Percentiles rank a stretch among this genome's conserved stretches.
Evolutionary conservation across 2,888 invertebrate genomes (phyloP).

Genomic region (Phaedon cochleariae): DNA sequence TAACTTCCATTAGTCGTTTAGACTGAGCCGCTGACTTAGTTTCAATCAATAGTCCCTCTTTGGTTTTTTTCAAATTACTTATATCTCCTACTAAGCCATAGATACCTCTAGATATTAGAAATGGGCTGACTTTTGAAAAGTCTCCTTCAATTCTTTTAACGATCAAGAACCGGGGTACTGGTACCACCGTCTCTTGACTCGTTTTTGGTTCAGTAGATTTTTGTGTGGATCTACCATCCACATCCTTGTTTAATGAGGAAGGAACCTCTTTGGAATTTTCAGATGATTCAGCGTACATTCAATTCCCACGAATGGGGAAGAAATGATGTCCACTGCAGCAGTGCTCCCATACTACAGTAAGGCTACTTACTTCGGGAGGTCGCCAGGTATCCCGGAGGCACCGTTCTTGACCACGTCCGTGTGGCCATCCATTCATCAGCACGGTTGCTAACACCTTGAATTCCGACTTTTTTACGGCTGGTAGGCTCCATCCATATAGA

Average conservation of each 20-base stretch:
- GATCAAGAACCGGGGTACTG: not conserved
- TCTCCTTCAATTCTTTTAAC: not conserved
- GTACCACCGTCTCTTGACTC: not conserved
- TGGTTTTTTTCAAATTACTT: not conserved
- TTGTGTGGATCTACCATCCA: not conserved
- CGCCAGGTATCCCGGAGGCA: too few species aligned
- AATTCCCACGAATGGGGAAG: not conserved
- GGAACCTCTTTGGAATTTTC: not conserved
- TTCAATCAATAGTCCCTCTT: not conserved
- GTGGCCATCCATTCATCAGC: too few species aligned
- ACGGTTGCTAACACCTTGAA: too few species aligned
- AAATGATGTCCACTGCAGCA: not conserved
- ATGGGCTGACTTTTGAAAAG: not conserved
- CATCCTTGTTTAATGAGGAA: not conserved
- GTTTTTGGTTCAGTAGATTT: not conserved
- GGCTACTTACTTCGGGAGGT: too few species aligned
- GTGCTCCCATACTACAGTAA: not conserved
- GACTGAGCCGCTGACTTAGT: not conserved
- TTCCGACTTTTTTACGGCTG: too few species aligned
- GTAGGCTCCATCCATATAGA: too few species aligned
- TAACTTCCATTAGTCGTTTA: not conserved
- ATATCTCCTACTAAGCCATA: not conserved
- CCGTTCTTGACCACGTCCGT: too few species aligned
- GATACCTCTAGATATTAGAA: not conserved
- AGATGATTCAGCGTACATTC: not conserved